phyloP scores from a whole-genome alignment of 2,888 invertebrate species.

The Petrophora chlorosata region DNA sequence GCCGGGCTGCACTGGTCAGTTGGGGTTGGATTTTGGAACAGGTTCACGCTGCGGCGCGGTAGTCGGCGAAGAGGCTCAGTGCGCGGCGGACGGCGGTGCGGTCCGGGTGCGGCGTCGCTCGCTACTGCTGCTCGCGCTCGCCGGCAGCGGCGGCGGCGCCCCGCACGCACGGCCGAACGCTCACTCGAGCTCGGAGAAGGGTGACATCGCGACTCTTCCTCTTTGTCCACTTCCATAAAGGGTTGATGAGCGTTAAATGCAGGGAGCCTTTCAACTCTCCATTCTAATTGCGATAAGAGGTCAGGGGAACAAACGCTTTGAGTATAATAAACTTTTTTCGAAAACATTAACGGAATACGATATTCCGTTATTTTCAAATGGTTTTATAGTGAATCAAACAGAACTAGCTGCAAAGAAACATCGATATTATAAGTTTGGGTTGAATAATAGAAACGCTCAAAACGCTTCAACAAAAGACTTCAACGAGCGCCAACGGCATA shows the following conservation, averaged over 20 bases:
- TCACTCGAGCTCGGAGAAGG: constrained; percentile 71
- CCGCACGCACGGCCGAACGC: constrained; percentile 53
- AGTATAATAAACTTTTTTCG: constrained; percentile 15
- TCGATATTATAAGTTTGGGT: background rate
- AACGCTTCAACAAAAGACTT: constrained; percentile 20
- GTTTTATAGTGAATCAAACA: background rate
- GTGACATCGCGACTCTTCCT: constrained; percentile 75
- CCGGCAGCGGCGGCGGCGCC: constrained; percentile 49
- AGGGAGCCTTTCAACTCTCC: constrained; percentile 42
- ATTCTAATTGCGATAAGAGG: constrained; percentile 43
- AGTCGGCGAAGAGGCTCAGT: constrained; percentile 40
- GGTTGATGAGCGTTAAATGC: constrained; percentile 62
- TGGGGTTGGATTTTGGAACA: constrained; percentile 55
- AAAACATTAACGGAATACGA: constrained; percentile 3
- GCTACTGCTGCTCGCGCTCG: constrained; percentile 68
- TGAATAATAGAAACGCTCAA: background rate
- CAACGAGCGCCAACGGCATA: constrained; percentile 13
- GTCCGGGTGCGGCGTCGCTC: constrained; percentile 73
- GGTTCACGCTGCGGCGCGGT: constrained; percentile 45
- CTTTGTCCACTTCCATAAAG: constrained; percentile 61
- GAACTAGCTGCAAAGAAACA: background rate
- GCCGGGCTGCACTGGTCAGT: constrained; percentile 38
- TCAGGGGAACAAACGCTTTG: constrained; percentile 31
- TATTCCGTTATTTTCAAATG: constrained; percentile 3
- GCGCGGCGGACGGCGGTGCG: constrained; percentile 70